These are phyloP conservation scores for Stegodyphus dumicola DNA, from an alignment of 1,140 invertebrate species.

Conservation along the genomic window DNA sequence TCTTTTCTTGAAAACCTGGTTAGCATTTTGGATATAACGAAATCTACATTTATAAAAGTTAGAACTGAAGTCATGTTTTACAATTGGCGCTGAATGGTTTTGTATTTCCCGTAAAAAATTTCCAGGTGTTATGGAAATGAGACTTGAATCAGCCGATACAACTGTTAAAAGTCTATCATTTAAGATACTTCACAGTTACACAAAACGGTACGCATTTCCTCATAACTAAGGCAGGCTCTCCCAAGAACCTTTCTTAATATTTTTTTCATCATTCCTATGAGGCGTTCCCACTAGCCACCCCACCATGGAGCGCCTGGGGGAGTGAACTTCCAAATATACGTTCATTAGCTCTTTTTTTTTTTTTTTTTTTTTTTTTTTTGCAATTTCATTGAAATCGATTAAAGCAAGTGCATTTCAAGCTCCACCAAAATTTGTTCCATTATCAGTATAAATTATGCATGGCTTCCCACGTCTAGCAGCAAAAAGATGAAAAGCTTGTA, in stretches of 20 bases:
- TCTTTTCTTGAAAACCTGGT: neutral
- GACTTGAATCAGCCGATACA: neutral
- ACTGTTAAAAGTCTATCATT: slow-evolving; percentile 56
- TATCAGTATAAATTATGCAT: slow-evolving; percentile 65
- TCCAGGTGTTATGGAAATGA: slow-evolving; percentile 9
- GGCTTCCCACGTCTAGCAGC: slow-evolving; percentile 66
- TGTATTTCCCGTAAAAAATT: slow-evolving; percentile 41
- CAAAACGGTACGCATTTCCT: slow-evolving; percentile 28
- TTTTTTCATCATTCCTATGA: slow-evolving; percentile 3
- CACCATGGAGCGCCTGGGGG: slow-evolving; percentile 19
- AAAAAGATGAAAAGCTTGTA: slow-evolving; percentile 67
- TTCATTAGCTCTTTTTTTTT: neutral
- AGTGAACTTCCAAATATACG: slow-evolving; percentile 38
- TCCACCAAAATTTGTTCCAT: slow-evolving; percentile 68
- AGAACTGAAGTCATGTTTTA: neutral
- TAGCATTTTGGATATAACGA: neutral
- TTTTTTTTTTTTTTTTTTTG: neutral
- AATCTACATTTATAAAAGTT: slow-evolving; percentile 6
- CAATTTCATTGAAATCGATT: slow-evolving; percentile 16
- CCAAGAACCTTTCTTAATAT: slow-evolving; percentile 3
- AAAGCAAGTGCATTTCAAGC: slow-evolving; percentile 11
- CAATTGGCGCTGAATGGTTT: slow-evolving; percentile 19
- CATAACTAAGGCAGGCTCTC: slow-evolving; percentile 4
- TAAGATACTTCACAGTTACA: slow-evolving; percentile 45
- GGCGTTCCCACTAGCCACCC: slow-evolving; percentile 35